phyloP scores from a whole-genome alignment of 2,888 invertebrate species.

The Tolmerus cingulatus region DNA sequence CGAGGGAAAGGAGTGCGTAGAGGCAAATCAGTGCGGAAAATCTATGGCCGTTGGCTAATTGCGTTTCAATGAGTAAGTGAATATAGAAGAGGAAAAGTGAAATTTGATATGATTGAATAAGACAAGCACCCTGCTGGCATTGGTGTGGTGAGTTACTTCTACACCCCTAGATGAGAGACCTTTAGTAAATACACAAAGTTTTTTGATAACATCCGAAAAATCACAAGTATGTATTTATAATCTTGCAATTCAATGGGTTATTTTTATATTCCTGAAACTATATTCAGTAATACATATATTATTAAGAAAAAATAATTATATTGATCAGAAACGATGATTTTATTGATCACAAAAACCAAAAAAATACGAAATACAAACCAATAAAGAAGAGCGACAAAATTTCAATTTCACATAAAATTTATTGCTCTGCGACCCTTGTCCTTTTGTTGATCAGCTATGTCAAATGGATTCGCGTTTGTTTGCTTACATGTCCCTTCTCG shows the following conservation, averaged over 20 bases:
- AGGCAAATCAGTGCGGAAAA: constrained; percentile 50
- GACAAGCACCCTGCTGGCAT: not conserved
- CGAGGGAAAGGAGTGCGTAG: not conserved
- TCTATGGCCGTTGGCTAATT: constrained; percentile 51
- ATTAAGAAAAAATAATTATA: not conserved
- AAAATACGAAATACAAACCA: not conserved
- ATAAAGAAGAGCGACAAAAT: not conserved
- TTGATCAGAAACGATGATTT: not conserved
- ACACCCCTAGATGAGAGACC: not conserved
- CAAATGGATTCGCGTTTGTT: constrained; percentile 24
- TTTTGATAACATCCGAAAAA: not conserved
- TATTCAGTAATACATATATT: not conserved
- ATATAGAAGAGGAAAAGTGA: constrained; percentile 32
- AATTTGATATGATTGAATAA: constrained; percentile 29
- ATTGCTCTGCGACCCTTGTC: not conserved
- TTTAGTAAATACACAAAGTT: not conserved
- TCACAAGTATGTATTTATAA: no score
- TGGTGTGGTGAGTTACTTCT: not conserved
- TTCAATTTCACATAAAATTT: constrained; percentile 20
- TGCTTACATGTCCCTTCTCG: constrained; percentile 12
- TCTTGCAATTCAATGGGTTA: not conserved
- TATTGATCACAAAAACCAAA: not conserved
- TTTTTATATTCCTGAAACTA: not conserved
- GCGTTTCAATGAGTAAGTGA: constrained; percentile 49
- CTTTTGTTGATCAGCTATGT: constrained; percentile 16